Evolutionary conservation across 2,797 vertebrate genomes (phyloP).

Genomic region (Choloepus didactylus): DNA sequence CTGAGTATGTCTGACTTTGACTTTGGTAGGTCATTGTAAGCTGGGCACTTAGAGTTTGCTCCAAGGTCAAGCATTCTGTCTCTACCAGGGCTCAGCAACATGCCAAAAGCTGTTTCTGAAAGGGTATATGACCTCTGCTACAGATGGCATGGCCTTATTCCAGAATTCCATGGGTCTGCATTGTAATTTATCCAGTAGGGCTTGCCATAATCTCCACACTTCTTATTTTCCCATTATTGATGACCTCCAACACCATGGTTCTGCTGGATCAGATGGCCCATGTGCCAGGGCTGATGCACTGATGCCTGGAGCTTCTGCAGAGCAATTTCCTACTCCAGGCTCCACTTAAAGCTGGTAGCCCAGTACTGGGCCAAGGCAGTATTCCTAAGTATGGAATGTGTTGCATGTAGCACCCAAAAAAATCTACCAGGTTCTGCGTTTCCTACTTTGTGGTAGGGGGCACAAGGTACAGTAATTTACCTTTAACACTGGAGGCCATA

Average conservation of each 20-base stretch:
- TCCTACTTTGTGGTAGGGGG: neutral
- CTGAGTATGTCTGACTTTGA: neutral
- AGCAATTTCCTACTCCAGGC: neutral
- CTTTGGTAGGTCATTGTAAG: neutral
- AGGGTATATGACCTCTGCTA: neutral
- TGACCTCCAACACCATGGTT: neutral
- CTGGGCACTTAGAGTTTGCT: neutral
- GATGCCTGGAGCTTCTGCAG: neutral
- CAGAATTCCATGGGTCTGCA: neutral
- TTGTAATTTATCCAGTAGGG: neutral
- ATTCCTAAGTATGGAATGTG: neutral
- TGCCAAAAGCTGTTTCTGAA: conserved; percentile 27
- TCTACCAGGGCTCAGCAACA: neutral
- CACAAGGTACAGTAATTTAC: neutral
- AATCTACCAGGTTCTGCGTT: neutral
- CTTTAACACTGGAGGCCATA: neutral
- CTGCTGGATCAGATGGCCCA: neutral
- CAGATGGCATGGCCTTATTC: neutral
- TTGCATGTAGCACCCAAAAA: neutral
- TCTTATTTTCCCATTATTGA: neutral
- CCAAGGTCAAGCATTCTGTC: neutral
- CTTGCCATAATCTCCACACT: neutral
- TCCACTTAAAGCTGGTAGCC: neutral
- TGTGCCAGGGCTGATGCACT: neutral
- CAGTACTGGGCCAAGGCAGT: neutral